phyloP scores from a whole-genome alignment of 2,888 invertebrate genomes.

The Brachyopa scutellaris region DNA sequence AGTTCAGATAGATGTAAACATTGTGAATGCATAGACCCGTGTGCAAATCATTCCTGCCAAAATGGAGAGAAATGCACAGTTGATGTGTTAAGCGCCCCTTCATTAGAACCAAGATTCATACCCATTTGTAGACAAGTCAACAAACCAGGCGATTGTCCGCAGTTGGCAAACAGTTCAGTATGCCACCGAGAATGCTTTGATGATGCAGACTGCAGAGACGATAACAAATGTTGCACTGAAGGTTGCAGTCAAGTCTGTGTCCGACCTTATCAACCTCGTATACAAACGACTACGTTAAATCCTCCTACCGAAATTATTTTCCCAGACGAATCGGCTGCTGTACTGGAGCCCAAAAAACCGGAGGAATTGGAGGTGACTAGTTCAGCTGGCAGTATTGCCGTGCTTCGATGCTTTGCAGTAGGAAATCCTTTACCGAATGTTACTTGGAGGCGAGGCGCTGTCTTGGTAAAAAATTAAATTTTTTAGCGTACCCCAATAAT shows the following conservation, averaged over 20 bases:
- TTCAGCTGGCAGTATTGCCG: conserved; percentile 88
- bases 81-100: conserved; percentile 80
- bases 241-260: conserved; percentile 90
- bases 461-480: conserved; percentile 84
- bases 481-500: too few relatives aligned
- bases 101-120: conserved; percentile 76
- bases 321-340: conserved; percentile 78
- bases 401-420: conserved; percentile 88
- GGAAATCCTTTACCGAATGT: conserved; percentile 91
- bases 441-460: conserved; percentile 88
- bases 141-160: conserved; percentile 88
- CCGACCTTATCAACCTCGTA: conserved; percentile 82
- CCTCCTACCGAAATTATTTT: conserved; percentile 79
- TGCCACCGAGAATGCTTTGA: conserved; percentile 89
- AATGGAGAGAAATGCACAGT: conserved; percentile 87
- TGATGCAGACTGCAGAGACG: conserved; percentile 91
- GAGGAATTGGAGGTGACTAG: conserved; percentile 85
- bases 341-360: conserved; percentile 82
- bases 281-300: conserved; percentile 81
- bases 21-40: conserved; percentile 90
- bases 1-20: conserved; percentile 86
- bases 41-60: conserved; percentile 85
- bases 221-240: conserved; percentile 91
- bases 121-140: conserved; percentile 81
- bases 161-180: conserved; percentile 80